phyloP scores from a whole-genome alignment of 2,113 vertebrate species.

The Condylura cristata region DNA sequence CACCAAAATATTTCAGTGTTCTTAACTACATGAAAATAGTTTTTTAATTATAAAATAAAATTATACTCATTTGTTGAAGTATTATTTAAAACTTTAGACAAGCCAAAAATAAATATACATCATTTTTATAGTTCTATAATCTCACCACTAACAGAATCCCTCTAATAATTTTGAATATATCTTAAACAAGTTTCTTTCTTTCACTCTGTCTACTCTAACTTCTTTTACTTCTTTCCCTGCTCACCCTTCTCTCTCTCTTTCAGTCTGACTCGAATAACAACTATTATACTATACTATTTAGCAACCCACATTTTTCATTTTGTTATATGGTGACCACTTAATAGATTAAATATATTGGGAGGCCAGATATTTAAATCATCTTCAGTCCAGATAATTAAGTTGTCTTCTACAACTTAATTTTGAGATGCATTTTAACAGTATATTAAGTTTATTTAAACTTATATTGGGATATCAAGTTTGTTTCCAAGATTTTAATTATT shows the following conservation, averaged over 20 bases:
- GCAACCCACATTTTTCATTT: not conserved
- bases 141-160: not conserved
- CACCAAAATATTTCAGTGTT: not conserved
- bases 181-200: not conserved
- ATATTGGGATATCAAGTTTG: not conserved
- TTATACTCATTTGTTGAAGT: not conserved
- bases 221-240: not conserved
- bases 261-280: not conserved
- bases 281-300: not conserved
- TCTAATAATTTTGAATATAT: not conserved
- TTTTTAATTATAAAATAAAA: slow-evolving; percentile 36
- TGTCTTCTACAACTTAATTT: not conserved
- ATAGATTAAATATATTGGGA: not conserved
- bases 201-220: not conserved
- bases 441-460: not conserved
- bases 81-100: not conserved
- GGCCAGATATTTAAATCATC: not conserved
- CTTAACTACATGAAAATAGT: not conserved
- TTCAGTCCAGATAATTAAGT: not conserved
- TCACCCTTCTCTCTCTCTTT: not conserved
- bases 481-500: not conserved
- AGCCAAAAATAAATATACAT: not conserved
- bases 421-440: not conserved
- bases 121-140: not conserved
- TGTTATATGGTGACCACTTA: not conserved